Evolutionary conservation across 2,797 vertebrate species (phyloP), one percentile per base, ranked within the genome.

Genomic region (Urocyon cinereoargenteus): DNA sequence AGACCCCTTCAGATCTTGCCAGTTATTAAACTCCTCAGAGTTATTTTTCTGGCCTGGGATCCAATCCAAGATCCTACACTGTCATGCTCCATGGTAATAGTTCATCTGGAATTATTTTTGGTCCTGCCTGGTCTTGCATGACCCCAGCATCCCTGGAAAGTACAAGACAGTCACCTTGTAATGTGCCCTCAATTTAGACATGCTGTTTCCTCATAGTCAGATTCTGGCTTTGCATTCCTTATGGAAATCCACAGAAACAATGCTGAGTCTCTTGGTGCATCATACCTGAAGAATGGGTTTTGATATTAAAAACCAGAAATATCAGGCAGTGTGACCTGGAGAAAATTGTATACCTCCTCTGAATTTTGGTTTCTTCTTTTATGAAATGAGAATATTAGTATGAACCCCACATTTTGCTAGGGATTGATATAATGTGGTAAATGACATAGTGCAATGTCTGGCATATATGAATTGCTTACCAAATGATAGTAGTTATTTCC

Each of bases 41-140:
- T 61, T 96, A n/a, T 64, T 95, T 97, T 96, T 61, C 49, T 78
- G 55, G 36, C 24, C 14, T 4, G 91, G 40, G 9, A 72, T 77
- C 15, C 57, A 79, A 6, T 12, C 7, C 31, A 90, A 34, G 40
- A 22, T 51, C 31, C 28, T 49, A 18, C 0, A 12, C 22, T 64
- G 36, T 51, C 55, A 61, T 51, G 28, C 14, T 36, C 21, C 66
- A 24, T 73, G 31, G 31, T 83, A 75, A 61, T 22, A 91, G 28
- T 72, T 64, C 21, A 66, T 92, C 57, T 94, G 51, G 21, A 82
- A 83, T 86, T 83, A 61, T 81, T 86, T 66, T 11, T 49, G 22
- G 34, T 11, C 18, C 40, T 78, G 49, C 70, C 24, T 84, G 7
- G 1, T 73, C 26, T 91, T 64, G 14, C 26, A 28, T 40, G 28